Conservation (phyloP, 1,140 invertebrate genomes). For the Diploscapter pachys region DNA sequence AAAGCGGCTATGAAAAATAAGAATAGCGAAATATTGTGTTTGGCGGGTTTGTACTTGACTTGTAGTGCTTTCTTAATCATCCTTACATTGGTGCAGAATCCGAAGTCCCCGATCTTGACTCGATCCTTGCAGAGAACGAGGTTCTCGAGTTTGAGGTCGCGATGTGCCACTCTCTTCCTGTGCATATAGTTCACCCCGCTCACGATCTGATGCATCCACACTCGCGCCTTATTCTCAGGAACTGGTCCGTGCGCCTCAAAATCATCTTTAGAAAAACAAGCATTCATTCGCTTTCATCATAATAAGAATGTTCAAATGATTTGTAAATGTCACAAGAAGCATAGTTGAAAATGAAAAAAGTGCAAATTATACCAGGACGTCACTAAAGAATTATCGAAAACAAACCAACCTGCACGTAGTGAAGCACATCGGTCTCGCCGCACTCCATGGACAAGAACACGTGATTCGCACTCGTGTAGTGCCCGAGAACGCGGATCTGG, state of each 20-base stretch:
- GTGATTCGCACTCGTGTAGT: constrained; percentile 9
- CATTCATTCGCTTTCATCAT: too few species aligned
- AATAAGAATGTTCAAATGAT: too few species aligned
- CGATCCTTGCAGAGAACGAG: constrained; percentile 20
- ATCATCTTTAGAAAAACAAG: too few species aligned
- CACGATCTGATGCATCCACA: constrained; percentile 32
- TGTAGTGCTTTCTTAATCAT: neutral
- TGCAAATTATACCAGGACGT: too few species aligned
- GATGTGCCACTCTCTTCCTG: constrained; percentile 19
- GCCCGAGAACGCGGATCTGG: constrained; percentile 1
- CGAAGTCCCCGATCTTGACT: constrained; percentile 36
- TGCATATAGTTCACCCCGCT: constrained; percentile 25
- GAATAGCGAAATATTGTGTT: too few species aligned
- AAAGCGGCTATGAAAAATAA: too few species aligned
- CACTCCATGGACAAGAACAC: constrained; percentile 27
- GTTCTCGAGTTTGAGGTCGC: constrained; percentile 35
- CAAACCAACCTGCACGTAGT: too few species aligned
- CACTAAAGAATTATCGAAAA: too few species aligned
- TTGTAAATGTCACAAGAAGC: too few species aligned
- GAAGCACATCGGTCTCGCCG: neutral
- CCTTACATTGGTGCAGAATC: constrained; percentile 18
- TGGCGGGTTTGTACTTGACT: neutral
- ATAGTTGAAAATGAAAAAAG: too few species aligned
- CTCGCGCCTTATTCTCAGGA: neutral
- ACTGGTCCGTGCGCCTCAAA: constrained; percentile 11